phyloP scores from a whole-genome alignment of 2,113 vertebrate genomes.

The Pungitius pungitius region DNA sequence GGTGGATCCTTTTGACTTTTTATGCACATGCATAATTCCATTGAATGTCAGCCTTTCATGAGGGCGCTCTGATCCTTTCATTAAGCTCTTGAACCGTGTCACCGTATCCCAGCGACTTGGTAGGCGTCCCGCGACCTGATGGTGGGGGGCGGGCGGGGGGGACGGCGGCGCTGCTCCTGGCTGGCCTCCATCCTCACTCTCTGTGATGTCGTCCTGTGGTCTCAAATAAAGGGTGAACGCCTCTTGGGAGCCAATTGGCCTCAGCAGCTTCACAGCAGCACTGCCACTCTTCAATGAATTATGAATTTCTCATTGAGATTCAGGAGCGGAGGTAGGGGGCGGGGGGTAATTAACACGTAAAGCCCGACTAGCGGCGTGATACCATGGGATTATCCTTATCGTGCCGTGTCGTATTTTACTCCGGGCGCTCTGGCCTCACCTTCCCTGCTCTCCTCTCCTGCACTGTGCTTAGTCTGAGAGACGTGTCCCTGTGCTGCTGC shows the following conservation, averaged over 20 bases:
- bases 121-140: constrained; percentile 47
- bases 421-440: constrained; percentile 40
- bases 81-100: constrained; percentile 54
- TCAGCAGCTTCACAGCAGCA: constrained; percentile 25
- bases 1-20: constrained; percentile 41
- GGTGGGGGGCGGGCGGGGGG: background rate
- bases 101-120: constrained; percentile 20
- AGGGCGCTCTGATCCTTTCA: constrained; percentile 51
- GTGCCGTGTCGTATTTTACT: constrained; percentile 36
- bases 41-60: constrained; percentile 47
- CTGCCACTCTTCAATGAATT: constrained; percentile 64
- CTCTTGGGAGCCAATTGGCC: constrained; percentile 39
- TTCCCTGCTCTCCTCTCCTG: constrained; percentile 24
- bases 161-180: constrained; percentile 14
- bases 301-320: constrained; percentile 77
- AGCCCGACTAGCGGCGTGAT: constrained; percentile 34
- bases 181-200: constrained; percentile 28
- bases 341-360: constrained; percentile 69
- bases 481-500: background rate
- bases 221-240: constrained; percentile 44
- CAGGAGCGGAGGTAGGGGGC: background rate
- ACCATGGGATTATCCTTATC: constrained; percentile 53
- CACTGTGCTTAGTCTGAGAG: constrained; percentile 15
- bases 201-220: constrained; percentile 54
- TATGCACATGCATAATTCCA: constrained; percentile 40